Conservation (phyloP, 2,888 invertebrate genomes). For the Eustalomyia histrio region DNA sequence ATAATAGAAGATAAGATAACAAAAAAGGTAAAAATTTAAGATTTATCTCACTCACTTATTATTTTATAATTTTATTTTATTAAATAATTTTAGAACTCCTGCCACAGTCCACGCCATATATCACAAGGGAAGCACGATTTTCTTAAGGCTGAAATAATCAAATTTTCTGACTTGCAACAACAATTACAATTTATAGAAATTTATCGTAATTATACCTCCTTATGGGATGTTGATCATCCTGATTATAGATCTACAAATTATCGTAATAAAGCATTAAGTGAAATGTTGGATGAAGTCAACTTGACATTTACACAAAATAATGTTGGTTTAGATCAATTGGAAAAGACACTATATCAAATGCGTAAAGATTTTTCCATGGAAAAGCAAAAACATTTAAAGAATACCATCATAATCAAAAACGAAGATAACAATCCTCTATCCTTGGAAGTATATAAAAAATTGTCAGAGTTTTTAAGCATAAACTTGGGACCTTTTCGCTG, state of each 20-base stretch:
- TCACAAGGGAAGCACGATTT: slow-evolving; percentile 68
- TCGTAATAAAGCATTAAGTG: slow-evolving; percentile 70
- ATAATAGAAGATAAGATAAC: slow-evolving; percentile 72
- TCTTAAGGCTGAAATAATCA: slow-evolving; percentile 67
- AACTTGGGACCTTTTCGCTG: slow-evolving; percentile 75
- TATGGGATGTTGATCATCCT: slow-evolving; percentile 76
- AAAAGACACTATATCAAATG: slow-evolving; percentile 72
- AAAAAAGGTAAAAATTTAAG: slow-evolving; percentile 68
- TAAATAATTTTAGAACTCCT: not conserved
- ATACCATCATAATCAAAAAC: not conserved
- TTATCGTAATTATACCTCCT: slow-evolving; percentile 71
- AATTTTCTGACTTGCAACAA: slow-evolving; percentile 68
- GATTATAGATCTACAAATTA: slow-evolving; percentile 74
- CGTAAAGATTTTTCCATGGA: slow-evolving; percentile 72
- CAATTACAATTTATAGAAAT: slow-evolving; percentile 74
- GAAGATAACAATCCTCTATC: slow-evolving; percentile 55
- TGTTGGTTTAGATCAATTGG: slow-evolving; percentile 69
- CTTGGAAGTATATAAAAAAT: slow-evolving; percentile 67
- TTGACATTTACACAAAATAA: slow-evolving; percentile 65
- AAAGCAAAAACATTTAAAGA: slow-evolving; percentile 69
- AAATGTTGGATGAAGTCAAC: slow-evolving; percentile 73
- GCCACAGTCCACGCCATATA: not conserved
- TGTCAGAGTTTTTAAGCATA: slow-evolving; percentile 69
- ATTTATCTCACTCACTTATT: not conserved
- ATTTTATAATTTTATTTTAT: not conserved